phyloP scores from a whole-genome alignment of 1,140 invertebrate genomes.

The Hycleus phaleratus region DNA sequence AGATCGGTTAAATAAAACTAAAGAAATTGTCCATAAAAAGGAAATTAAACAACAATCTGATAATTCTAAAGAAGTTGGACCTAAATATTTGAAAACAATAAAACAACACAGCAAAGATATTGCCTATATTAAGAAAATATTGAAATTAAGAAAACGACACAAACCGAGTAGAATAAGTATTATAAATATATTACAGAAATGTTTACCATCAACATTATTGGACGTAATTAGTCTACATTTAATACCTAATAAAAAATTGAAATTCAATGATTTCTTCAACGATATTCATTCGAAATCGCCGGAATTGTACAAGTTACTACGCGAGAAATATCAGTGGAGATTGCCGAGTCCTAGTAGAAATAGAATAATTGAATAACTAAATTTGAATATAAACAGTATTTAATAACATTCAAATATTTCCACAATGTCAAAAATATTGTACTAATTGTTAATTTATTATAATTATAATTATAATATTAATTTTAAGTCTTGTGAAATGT shows the following conservation, averaged over 20 bases:
- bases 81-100: slow-evolving; percentile 30
- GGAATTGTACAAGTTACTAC: slow-evolving; percentile 30
- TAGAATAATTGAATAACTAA: no score
- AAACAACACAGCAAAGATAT: slow-evolving; percentile 34
- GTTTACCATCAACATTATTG: slow-evolving; percentile 21
- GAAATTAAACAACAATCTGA: no score
- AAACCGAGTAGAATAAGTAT: slow-evolving; percentile 18
- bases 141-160: slow-evolving; percentile 20
- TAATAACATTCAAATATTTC: no score
- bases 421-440: no score
- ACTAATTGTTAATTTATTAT: no score
- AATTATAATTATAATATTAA: no score
- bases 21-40: no score
- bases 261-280: slow-evolving; percentile 25
- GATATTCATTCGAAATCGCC: slow-evolving; percentile 31
- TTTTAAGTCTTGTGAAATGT: no score
- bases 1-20: no score
- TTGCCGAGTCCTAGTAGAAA: slow-evolving; percentile 23
- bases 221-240: slow-evolving; percentile 22
- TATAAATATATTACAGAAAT: slow-evolving; percentile 19
- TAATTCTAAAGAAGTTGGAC: slow-evolving; percentile 10
- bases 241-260: slow-evolving; percentile 28
- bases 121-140: slow-evolving; percentile 29
- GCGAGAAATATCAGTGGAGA: slow-evolving; percentile 34
- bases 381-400: no score